These are phyloP conservation scores for Aspidiotus destructor DNA, from an alignment of 2,888 invertebrate species.

Conservation along the genomic window DNA sequence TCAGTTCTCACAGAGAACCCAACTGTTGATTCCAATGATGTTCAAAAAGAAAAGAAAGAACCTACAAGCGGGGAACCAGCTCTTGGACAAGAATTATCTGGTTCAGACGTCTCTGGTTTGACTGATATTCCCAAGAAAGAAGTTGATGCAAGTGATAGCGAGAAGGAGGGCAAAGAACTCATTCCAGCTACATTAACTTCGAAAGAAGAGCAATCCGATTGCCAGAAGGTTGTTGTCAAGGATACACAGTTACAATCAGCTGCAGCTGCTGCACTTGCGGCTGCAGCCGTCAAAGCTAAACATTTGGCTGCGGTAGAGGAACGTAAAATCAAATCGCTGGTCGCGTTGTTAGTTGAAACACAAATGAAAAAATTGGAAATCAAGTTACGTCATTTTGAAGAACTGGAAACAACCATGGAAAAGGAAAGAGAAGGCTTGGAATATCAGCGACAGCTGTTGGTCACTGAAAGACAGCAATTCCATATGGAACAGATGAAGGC, in stretches of 20 bases:
- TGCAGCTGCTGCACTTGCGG: conserved; percentile 90
- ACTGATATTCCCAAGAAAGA: conserved; percentile 37
- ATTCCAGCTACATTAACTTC: conserved; percentile 31
- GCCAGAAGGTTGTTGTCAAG: conserved; percentile 46
- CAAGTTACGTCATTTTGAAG: conserved; percentile 95
- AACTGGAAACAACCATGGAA: conserved; percentile 94
- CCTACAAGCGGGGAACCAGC: not conserved
- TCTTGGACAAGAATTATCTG: not conserved
- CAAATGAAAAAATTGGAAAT: conserved; percentile 99
- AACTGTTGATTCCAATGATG: conserved; percentile 22
- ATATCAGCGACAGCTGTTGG: conserved; percentile 94
- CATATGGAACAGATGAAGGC: conserved; percentile 96
- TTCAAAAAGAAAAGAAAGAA: not conserved
- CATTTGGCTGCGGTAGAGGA: conserved; percentile 97
- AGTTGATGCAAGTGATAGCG: conserved; percentile 32
- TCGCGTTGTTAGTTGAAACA: conserved; percentile 94
- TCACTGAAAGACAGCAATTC: conserved; percentile 95
- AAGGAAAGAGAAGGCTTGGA: conserved; percentile 70
- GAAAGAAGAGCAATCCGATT: conserved; percentile 35
- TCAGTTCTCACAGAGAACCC: conserved; percentile 35
- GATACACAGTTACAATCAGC: conserved; percentile 84
- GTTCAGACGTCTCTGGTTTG: not conserved
- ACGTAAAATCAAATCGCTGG: conserved; percentile 93
- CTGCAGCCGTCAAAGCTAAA: conserved; percentile 98
- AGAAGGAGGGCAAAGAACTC: not conserved